phyloP scores from a whole-genome alignment of 2,888 invertebrate species.

The Eumacrocentrus americanus region DNA sequence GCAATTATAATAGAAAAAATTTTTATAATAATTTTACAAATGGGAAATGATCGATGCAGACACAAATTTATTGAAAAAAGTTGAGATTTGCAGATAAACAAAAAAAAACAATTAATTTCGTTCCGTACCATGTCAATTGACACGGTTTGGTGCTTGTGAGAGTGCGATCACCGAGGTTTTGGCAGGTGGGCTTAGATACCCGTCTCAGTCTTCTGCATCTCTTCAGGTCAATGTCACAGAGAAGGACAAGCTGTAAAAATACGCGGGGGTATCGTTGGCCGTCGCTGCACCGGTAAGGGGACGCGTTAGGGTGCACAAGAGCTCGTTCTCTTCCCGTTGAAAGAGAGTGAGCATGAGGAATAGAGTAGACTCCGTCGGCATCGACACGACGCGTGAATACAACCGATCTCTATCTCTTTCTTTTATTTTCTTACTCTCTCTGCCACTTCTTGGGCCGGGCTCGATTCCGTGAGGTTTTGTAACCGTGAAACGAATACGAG shows the following conservation, averaged over 20 bases:
- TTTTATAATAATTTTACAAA: no score
- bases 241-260: slow-evolving; percentile 37
- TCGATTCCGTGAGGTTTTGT: slow-evolving; percentile 44
- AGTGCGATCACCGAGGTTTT: background rate
- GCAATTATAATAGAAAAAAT: no score
- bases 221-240: slow-evolving; percentile 10
- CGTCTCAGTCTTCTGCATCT: background rate
- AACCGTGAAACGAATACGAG: slow-evolving; percentile 59
- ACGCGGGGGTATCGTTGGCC: slow-evolving; percentile 29
- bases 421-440: slow-evolving; percentile 18
- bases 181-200: slow-evolving; percentile 40
- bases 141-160: slow-evolving; percentile 50
- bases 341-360: slow-evolving; percentile 6
- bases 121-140: background rate
- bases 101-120: no score
- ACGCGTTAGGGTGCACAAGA: slow-evolving; percentile 14
- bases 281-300: slow-evolving; percentile 19
- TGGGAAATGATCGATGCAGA: no score
- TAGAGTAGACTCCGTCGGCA: slow-evolving; percentile 5
- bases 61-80: no score
- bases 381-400: slow-evolving; percentile 12
- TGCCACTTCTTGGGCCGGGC: slow-evolving; percentile 23
- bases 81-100: no score
- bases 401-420: slow-evolving; percentile 6
- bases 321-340: slow-evolving; percentile 5